Base-by-base conservation (phyloP, 2,797 vertebrate genomes). In the Acropternis orthonyx region DNA sequence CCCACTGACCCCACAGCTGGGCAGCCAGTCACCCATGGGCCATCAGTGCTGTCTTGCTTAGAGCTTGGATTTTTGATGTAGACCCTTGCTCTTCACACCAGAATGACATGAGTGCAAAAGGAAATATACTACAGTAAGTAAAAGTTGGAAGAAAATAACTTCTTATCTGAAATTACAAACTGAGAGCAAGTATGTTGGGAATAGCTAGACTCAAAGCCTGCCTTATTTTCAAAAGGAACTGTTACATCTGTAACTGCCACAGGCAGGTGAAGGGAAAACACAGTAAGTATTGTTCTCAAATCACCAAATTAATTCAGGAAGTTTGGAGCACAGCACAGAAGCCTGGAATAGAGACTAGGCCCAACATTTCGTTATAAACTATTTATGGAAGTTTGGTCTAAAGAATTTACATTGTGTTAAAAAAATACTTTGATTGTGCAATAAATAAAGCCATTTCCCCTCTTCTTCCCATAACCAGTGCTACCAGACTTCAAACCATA, bases 401-500 rank as follows among this genome's bases (percentile, higher is more conserved):
- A 68, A 80, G 51, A 92, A 88, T 51, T 92, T 72, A 81, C 21
- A 74, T 32, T 52, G n/a, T 85, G 56, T 80, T 69, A 73, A 93
- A 83, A 83, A 93, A 80, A 55, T 49, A 77, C 71, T 87, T 80
- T n/a, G 44, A 89, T 48, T 89, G 86, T 93, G 72, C 75, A 89
- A 90, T 76, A 96, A 88, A 92, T 88, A 72, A 96, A 93, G 59
- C 79, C 67, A 62, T 87, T 84, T 83, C 51, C 32, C 49, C 52
- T 81, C 73, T 91, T 76, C 39, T 76, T 59, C 28, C 34, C 49
- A 76, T 65, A 65, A 68, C 61, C 20, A 37, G 41, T 59, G 11
- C 68, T 81, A 63, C 61, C 83, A 92, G 84, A 82, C 69, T 91
- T 92, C 51, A 69, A 54, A 52, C 37, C 49, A 24, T 11, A 5